Conservation (phyloP, 2,888 invertebrate genomes). For the Tillus elongatus region DNA sequence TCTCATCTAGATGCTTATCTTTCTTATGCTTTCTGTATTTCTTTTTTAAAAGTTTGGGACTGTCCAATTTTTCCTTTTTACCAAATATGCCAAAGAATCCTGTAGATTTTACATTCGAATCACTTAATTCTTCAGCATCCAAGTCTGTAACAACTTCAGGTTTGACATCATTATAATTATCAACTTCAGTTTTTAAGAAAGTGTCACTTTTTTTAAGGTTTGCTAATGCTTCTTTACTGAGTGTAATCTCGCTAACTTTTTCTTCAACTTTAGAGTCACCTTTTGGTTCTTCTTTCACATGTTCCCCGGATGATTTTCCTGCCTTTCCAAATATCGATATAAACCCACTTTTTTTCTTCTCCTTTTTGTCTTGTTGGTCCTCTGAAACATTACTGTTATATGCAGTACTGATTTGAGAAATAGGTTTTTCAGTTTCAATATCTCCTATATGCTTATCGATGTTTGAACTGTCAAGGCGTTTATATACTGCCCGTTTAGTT, state of each 20-base stretch:
- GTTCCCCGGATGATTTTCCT: neutral
- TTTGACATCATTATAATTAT: constrained; percentile 21
- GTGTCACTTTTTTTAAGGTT: constrained; percentile 9
- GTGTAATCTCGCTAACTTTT: neutral
- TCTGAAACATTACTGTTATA: no score
- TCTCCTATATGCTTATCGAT: no score
- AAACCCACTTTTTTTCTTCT: neutral
- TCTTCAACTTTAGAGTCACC: neutral
- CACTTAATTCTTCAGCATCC: constrained; percentile 9
- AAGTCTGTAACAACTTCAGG: constrained; percentile 11
- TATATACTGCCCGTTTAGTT: neutral
- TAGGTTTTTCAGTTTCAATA: no score
- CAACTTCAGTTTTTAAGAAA: constrained; percentile 18
- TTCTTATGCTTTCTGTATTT: constrained; percentile 24
- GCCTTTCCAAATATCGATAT: neutral
- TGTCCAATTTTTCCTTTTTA: constrained; percentile 22
- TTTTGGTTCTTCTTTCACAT: no score
- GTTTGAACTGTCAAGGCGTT: no score
- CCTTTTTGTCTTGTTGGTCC: neutral
- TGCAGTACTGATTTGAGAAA: no score
- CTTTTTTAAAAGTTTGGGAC: constrained; percentile 23
- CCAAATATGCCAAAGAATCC: constrained; percentile 28
- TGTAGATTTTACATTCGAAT: constrained; percentile 20
- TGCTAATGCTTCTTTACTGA: neutral
- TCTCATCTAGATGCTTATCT: constrained; percentile 19